These are phyloP conservation scores for Hymenopus coronatus DNA, from an alignment of 2,888 invertebrate genomes.

Conservation along the genomic window DNA sequence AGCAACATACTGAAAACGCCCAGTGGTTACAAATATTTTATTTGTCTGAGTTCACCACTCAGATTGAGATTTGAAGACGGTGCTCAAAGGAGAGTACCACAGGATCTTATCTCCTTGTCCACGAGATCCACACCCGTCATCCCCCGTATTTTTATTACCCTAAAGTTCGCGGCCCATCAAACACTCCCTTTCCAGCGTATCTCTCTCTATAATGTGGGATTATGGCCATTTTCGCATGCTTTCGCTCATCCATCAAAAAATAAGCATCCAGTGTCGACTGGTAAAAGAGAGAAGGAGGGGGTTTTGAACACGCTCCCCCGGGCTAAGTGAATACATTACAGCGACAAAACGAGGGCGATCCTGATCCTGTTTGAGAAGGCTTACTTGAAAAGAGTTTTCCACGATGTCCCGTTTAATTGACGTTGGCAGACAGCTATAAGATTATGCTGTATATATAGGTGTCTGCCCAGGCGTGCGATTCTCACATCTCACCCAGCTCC, in stretches of 20 bases:
- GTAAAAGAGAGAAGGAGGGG: background rate
- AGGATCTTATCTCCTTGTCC: background rate
- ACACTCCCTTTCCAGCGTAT: background rate
- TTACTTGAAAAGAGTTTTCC: background rate
- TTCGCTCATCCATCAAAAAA: conserved; percentile 6
- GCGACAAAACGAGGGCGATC: conserved; percentile 1
- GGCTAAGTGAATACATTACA: background rate
- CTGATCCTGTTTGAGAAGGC: background rate
- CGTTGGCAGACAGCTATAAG: background rate
- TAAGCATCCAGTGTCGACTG: background rate
- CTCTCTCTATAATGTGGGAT: conserved; percentile 14
- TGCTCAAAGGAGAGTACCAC: background rate
- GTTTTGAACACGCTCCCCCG: background rate
- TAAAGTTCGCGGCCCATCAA: background rate
- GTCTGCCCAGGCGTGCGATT: background rate
- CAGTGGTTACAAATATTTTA: no score
- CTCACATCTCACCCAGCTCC: no score
- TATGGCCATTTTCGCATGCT: conserved; percentile 5
- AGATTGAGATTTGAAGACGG: background rate
- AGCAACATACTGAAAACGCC: no score
- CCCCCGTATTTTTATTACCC: background rate
- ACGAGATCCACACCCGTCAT: background rate
- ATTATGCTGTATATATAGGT: background rate
- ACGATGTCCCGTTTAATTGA: background rate
- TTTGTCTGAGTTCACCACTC: no score